Base-by-base conservation (phyloP, 2,113 vertebrate species). In the Indicator indicator region DNA sequence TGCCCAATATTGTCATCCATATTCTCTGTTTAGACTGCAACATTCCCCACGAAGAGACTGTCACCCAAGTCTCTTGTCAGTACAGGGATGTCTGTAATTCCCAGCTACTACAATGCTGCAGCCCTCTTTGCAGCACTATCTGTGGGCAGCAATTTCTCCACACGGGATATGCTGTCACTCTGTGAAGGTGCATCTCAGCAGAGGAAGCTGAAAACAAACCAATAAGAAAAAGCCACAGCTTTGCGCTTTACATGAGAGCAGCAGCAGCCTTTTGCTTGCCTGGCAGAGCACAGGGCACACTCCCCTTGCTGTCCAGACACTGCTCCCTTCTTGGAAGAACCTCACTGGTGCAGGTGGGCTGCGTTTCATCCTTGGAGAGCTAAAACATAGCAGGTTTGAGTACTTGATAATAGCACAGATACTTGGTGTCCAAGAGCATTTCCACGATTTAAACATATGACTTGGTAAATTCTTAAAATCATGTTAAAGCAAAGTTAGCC, bases 261-360 rank as follows among this genome's bases (percentile, higher is more conserved):
- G 27, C 36, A 27, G 24, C 40, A 38, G 64, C 3, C 9, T 23
- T 30, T 6, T 2, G 2, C 27, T 9, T 1, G 42, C 30, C 50
- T 1, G 24, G 5, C 16, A 3, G 1, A 48, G 36, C 8, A 9
- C 9, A 2, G 20, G 6, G 12, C 12, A 9, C 4, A 5, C 7
- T 8, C 16, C 1, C 0, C 2, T 14, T 10, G 8, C 9, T n/a
- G 32, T 32, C 33, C 36, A 13, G 4, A 9, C 7, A 5, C 33
- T 5, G 12, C 54, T 69, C 9, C 0, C 0, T 6, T 1, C 2
- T 11, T 12, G 3, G 50, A 5, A 15, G 14, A 48, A 12, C 28
- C 12, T 26, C 12, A 3, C 1, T 9, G 2, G 2, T 0, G 1
- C 36, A 1, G n/a, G 6, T 19, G 1, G 0, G 2, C 8, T 8